Conservation (phyloP, 2,888 invertebrate genomes). For the Cryptophagus acutangulus region DNA sequence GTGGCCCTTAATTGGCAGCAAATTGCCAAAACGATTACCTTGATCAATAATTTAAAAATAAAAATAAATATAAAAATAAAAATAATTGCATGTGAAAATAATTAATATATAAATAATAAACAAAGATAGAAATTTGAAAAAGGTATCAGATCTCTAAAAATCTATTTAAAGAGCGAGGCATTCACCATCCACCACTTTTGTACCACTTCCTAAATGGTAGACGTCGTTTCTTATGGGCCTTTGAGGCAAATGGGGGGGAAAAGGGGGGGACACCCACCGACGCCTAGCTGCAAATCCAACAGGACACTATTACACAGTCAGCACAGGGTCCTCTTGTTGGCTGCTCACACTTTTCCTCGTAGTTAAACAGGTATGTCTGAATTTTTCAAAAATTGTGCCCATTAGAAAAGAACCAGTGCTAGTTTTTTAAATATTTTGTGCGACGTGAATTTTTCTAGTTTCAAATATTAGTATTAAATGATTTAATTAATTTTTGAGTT, state of each 20-base stretch:
- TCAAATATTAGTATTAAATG: no score
- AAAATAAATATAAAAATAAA: no score
- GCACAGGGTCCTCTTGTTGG: constrained; percentile 53
- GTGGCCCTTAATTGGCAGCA: no score
- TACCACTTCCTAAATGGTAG: constrained; percentile 21
- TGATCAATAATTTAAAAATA: no score
- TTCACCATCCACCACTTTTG: constrained; percentile 12
- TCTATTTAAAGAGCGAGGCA: constrained; percentile 5
- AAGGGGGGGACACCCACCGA: constrained; percentile 17
- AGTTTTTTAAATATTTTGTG: background rate
- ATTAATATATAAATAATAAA: background rate
- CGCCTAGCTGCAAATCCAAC: constrained; percentile 16
- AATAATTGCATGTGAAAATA: no score
- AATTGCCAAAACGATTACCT: no score
- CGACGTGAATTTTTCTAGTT: no score
- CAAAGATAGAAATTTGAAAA: background rate
- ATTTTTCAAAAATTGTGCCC: constrained; percentile 4
- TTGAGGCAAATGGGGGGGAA: no score
- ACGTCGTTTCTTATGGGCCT: constrained; percentile 10
- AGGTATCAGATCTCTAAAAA: constrained; percentile 6
- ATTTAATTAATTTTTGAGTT: no score
- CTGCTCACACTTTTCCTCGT: constrained; percentile 49
- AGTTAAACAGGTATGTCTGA: constrained; percentile 42
- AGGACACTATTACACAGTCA: constrained; percentile 51
- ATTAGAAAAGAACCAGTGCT: no score